Percentiles rank a stretch among this genome's conserved stretches.
Conservation (phyloP, 2,888 invertebrate genomes). For the Mythimna albipuncta region DNA sequence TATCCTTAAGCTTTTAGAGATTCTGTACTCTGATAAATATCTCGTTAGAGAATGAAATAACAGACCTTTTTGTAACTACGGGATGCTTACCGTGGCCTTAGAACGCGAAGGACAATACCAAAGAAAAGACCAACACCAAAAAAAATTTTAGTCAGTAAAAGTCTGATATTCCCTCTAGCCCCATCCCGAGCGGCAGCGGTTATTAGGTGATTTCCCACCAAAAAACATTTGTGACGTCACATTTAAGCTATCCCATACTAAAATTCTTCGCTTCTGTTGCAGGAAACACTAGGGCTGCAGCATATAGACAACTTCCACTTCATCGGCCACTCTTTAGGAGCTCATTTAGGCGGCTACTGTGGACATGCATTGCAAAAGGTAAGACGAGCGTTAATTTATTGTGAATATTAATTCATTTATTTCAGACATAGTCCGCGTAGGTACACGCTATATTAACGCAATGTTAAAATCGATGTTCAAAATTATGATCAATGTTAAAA, state of each 20-base stretch:
- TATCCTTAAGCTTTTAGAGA: neutral
- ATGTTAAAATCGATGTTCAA: too few relatives aligned
- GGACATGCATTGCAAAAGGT: slow-evolving; percentile 94
- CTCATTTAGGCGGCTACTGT: slow-evolving; percentile 96
- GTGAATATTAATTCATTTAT: too few relatives aligned
- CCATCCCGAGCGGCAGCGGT: too few relatives aligned
- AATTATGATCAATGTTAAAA: too few relatives aligned
- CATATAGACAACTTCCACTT: slow-evolving; percentile 94
- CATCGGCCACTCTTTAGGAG: slow-evolving; percentile 96
- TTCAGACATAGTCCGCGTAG: too few relatives aligned
- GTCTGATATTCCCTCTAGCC: too few relatives aligned
- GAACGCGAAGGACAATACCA: neutral
- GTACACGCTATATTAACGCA: too few relatives aligned
- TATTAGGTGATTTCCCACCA: too few relatives aligned
- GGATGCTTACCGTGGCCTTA: too few relatives aligned
- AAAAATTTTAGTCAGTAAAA: too few relatives aligned
- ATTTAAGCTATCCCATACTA: neutral
- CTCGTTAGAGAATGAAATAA: neutral
- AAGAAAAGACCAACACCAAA: too few relatives aligned
- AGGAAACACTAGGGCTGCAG: slow-evolving; percentile 89
- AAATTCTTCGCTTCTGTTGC: slow-evolving; percentile 53
- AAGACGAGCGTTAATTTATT: slow-evolving; percentile 2
- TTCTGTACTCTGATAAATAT: neutral
- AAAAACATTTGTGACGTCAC: too few relatives aligned
- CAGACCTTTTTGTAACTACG: neutral